Conservation (phyloP, 1,140 invertebrate species). For the Hetaerina americana region DNA sequence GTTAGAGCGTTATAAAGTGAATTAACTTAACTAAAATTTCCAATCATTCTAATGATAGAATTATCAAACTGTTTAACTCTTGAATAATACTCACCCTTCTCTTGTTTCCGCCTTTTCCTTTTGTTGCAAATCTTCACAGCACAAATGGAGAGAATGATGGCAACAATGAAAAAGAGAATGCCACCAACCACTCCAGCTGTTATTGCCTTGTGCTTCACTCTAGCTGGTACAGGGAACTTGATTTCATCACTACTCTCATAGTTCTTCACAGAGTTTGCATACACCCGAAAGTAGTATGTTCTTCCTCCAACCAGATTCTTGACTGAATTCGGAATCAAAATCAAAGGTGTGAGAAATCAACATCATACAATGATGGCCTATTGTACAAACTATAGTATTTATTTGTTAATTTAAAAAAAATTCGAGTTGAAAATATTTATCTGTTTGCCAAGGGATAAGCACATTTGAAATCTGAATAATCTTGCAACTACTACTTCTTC, state of each 20-base stretch:
- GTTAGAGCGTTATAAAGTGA: no score
- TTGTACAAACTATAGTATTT: no score
- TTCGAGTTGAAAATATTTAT: no score
- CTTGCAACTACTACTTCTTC: no score
- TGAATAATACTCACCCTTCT: constrained; percentile 95
- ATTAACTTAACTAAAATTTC: no score
- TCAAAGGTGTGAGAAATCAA: constrained; percentile 10
- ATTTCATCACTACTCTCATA: constrained; percentile 73
- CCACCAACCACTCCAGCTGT: constrained; percentile 87
- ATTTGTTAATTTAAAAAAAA: no score
- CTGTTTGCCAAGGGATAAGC: no score
- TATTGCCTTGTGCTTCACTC: constrained; percentile 84
- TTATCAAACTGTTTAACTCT: no score
- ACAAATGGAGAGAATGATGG: constrained; percentile 89
- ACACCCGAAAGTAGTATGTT: constrained; percentile 80
- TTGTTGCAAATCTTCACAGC: constrained; percentile 96
- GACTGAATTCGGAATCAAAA: constrained; percentile 41
- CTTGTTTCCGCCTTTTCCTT: constrained; percentile 87
- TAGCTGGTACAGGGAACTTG: constrained; percentile 71
- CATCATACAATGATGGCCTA: not conserved
- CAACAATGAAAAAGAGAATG: constrained; percentile 90
- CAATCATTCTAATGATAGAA: no score
- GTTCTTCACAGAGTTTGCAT: constrained; percentile 69
- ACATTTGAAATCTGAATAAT: no score
- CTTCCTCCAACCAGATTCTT: constrained; percentile 80